Conservation (phyloP, 2,888 invertebrate species). For the Pristionchus entomophagus region DNA sequence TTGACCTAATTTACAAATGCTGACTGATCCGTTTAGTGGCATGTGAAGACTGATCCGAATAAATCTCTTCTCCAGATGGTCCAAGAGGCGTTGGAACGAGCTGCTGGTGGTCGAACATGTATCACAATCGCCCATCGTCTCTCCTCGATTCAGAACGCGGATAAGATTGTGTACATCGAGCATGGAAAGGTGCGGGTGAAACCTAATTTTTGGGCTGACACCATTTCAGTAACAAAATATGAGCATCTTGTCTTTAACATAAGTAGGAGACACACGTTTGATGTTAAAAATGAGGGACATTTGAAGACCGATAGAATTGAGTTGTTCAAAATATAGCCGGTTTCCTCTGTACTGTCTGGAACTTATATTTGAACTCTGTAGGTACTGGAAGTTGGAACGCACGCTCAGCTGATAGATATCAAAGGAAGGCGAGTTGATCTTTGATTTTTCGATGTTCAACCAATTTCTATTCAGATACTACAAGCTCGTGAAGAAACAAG, state of each 20-base stretch:
- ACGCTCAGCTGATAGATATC: conserved; percentile 59
- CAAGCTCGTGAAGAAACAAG: conserved; percentile 63
- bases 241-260: too few relatives aligned
- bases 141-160: conserved; percentile 70
- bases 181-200: conserved; percentile 53
- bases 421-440: conserved; percentile 53
- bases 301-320: too few relatives aligned
- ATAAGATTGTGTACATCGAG: conserved; percentile 70
- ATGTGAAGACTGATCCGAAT: too few relatives aligned
- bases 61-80: conserved; percentile 64
- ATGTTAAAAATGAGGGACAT: too few relatives aligned
- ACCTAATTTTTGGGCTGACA: too few relatives aligned
- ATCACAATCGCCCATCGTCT: conserved; percentile 72
- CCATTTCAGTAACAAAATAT: too few relatives aligned
- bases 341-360: background rate
- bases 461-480: conserved; percentile 53
- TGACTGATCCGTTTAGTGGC: too few relatives aligned
- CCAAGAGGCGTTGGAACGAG: conserved; percentile 70
- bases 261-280: too few relatives aligned
- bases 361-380: conserved; percentile 3
- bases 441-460: conserved; percentile 15
- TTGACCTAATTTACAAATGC: background rate
- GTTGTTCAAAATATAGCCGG: too few relatives aligned
- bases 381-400: conserved; percentile 65
- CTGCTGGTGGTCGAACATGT: conserved; percentile 69